Base-by-base conservation (phyloP, 2,888 invertebrate species). In the Leptogaster cylindrica region DNA sequence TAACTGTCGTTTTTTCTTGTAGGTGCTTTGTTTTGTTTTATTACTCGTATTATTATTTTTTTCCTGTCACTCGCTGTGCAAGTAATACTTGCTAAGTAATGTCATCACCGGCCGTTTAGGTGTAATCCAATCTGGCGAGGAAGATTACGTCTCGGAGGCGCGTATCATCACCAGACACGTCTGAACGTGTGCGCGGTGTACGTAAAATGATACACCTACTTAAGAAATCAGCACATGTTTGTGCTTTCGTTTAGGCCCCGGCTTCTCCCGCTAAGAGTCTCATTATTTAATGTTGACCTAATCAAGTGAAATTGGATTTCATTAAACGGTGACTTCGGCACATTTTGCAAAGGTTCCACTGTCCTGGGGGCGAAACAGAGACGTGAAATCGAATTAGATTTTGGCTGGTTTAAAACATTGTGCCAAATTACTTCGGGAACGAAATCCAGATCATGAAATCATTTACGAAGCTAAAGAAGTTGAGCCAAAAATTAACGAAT, bases 251-350 rank as follows among this genome's bases (percentile, higher is more conserved):
- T 33, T 16, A 52, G 52, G 52, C n/a, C n/a, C n/a, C n/a, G n/a
- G n/a, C n/a, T n/a, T 23, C 33, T 33, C 6, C 18, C 14, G 27
- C 14, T 48, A 14, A 50, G 23, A 27, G 25, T 52, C 52, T 33
- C 52, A 52, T 52, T 52, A 52, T 52, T 52, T 52, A 52, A 52
- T 52, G 52, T 52, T 52, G 52, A 52, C 33, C 52, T 52, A 52
- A 52, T 52, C 52, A 52, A 52, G 52, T 52, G 52, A 52, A 52
- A 52, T 52, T 52, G 52, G 52, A 52, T 52, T 52, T 52, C 52
- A 52, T 52, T 52, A 52, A 33, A 52, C 52, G 52, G 33, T 52
- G 52, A 52, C 52, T 33, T 52, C 31, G 31, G 31, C 52, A 36
- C 36, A 14, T 52, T 52, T 31, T 8, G 46, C 23, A 46, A n/a